These are phyloP conservation scores for Zaprionus bogoriensis DNA, from an alignment of 2,888 invertebrate species.

Conservation along the genomic window DNA sequence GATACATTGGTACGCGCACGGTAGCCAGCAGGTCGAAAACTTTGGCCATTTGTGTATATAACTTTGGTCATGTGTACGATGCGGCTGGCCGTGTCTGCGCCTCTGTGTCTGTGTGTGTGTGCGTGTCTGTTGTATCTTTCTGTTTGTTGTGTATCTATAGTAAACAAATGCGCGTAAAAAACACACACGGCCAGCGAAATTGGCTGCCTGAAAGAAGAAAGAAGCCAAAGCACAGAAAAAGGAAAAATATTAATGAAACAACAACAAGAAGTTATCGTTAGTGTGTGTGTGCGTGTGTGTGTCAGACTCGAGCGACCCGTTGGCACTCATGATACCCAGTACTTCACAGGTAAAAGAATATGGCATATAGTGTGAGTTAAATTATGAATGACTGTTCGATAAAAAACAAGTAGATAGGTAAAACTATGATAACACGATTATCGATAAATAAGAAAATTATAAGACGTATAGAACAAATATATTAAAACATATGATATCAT, in stretches of 20 bases:
- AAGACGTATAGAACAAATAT: too few species aligned
- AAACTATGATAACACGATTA: too few species aligned
- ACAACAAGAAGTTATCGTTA: slow-evolving; percentile 38
- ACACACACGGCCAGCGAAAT: slow-evolving; percentile 53
- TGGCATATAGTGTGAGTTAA: too few species aligned
- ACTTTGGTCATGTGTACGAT: neutral
- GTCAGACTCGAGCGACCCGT: slow-evolving; percentile 19
- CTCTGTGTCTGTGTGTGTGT: slow-evolving; percentile 6
- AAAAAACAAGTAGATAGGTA: too few species aligned
- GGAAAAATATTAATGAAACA: slow-evolving; percentile 54
- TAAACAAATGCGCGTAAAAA: slow-evolving; percentile 74
- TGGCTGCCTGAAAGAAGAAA: slow-evolving; percentile 38
- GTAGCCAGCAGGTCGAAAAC: slow-evolving; percentile 39
- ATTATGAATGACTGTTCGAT: too few species aligned
- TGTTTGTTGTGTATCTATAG: slow-evolving; percentile 69
- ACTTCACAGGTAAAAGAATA: too few species aligned
- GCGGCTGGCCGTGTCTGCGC: slow-evolving; percentile 11
- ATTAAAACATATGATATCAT: too few species aligned
- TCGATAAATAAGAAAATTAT: too few species aligned
- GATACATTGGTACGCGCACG: slow-evolving; percentile 12
- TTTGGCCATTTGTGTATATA: slow-evolving; percentile 40
- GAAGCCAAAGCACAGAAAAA: slow-evolving; percentile 24
- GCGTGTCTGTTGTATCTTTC: slow-evolving; percentile 47
- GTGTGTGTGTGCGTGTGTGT: slow-evolving; percentile 13
- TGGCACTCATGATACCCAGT: too few species aligned